Evolutionary conservation across 2,113 vertebrate genomes (phyloP).

Genomic region (Mus pahari): DNA sequence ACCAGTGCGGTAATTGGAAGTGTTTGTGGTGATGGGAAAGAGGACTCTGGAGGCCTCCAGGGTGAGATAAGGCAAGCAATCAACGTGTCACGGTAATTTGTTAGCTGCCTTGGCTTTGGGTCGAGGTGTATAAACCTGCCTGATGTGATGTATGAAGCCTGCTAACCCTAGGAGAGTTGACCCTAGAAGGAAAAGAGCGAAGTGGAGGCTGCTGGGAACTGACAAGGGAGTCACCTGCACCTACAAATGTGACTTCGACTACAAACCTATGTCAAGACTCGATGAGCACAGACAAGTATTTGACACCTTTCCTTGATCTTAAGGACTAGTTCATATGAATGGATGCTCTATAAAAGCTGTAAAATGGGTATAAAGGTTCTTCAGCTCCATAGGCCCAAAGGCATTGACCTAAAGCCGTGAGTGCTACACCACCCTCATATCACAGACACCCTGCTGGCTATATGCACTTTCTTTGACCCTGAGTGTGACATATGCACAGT

Average conservation of each 20-base stretch:
- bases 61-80: conserved; percentile 70
- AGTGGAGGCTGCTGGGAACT: not conserved
- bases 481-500: not conserved
- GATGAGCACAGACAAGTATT: not conserved
- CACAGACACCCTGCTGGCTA: not conserved
- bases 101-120: conserved; percentile 55
- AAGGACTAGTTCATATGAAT: not conserved
- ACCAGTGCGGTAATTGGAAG: conserved; percentile 64
- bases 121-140: conserved; percentile 60
- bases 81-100: conserved; percentile 69
- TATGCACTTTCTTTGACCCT: not conserved
- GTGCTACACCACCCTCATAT: not conserved
- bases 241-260: not conserved
- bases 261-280: not conserved
- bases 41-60: conserved; percentile 43
- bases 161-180: conserved; percentile 40
- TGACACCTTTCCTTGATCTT: not conserved
- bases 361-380: not conserved
- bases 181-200: not conserved
- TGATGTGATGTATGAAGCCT: conserved; percentile 61
- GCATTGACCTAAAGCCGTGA: not conserved
- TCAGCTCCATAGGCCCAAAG: not conserved
- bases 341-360: not conserved
- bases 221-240: not conserved
- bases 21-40: conserved; percentile 59